A percentile compares a stretch with the other conserved stretches of the same genome.
phyloP scores from a whole-genome alignment of 2,797 vertebrate genomes.

The Odontamblyopus rebecca region DNA sequence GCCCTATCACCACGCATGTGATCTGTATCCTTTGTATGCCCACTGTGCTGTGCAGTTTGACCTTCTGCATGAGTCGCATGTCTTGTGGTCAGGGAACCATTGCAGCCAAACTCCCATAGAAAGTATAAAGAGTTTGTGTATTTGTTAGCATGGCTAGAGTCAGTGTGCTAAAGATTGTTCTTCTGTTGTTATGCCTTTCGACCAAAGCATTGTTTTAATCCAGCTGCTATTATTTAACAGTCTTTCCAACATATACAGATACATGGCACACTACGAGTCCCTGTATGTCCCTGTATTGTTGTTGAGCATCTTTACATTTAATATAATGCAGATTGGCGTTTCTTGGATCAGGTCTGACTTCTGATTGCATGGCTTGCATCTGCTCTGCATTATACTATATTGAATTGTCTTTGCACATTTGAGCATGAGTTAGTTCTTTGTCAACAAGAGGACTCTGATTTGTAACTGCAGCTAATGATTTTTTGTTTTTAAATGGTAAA shows the following conservation, averaged over 20 bases:
- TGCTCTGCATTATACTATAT: conserved; percentile 48
- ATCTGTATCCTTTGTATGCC: conserved; percentile 55
- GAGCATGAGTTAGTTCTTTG: conserved; percentile 18
- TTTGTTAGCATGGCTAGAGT: conserved; percentile 13
- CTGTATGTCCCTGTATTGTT: conserved; percentile 6
- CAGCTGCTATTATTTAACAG: neutral
- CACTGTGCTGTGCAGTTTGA: conserved; percentile 32
- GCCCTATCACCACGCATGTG: conserved; percentile 53
- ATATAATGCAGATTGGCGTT: conserved; percentile 47
- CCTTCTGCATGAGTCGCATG: conserved; percentile 81
- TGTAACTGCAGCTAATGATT: neutral
- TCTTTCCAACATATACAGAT: conserved; percentile 8
- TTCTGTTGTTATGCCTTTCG: neutral
- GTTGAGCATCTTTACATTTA: conserved; percentile 3
- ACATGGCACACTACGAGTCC: neutral
- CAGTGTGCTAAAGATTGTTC: conserved; percentile 8
- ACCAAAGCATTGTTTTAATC: neutral
- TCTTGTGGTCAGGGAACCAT: conserved; percentile 34
- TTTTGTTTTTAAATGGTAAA: neutral
- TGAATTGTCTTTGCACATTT: conserved; percentile 48
- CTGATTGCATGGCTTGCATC: conserved; percentile 42
- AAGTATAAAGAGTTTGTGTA: conserved; percentile 38
- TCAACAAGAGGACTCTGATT: neutral
- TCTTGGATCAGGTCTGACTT: conserved; percentile 50
- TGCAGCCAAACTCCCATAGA: conserved; percentile 13